Conservation (phyloP, 2,797 vertebrate species). For the Gymnodraco acuticeps region DNA sequence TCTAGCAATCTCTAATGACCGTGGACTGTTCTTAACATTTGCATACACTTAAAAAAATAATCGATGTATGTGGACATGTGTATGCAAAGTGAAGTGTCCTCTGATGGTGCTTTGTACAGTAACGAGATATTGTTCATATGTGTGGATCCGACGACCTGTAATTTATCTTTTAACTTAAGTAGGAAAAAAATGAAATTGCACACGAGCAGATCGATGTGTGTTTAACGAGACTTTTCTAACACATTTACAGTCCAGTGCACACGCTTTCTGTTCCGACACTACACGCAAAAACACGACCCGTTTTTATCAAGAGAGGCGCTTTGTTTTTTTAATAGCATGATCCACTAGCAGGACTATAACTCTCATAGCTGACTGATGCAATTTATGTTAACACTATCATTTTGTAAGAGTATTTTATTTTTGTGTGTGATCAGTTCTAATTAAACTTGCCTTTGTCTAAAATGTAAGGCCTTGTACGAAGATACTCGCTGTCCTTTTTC, state of each 20-base stretch:
- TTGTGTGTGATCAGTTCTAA: conserved; percentile 94
- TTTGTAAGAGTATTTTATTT: conserved; percentile 92
- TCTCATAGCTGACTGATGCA: conserved; percentile 87
- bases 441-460: conserved; percentile 91
- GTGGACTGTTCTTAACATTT: conserved; percentile 85
- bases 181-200: conserved; percentile 77
- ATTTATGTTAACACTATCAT: conserved; percentile 89
- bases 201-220: conserved; percentile 74
- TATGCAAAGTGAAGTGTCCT: conserved; percentile 82
- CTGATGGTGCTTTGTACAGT: conserved; percentile 89
- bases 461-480: conserved; percentile 76
- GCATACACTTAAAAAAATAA: conserved; percentile 69
- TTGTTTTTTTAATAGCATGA: conserved; percentile 82
- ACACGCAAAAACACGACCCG: conserved; percentile 6
- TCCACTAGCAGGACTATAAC: conserved; percentile 86
- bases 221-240: conserved; percentile 61
- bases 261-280: conserved; percentile 75
- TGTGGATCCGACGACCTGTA: conserved; percentile 84
- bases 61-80: conserved; percentile 62
- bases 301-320: conserved; percentile 59
- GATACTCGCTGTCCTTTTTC: conserved; percentile 46
- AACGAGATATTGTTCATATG: conserved; percentile 82
- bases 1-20: conserved; percentile 83
- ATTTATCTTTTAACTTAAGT: conserved; percentile 88
- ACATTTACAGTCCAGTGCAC: conserved; percentile 88